Base-by-base conservation (phyloP, 2,797 vertebrate genomes). In the Myotis findleyi region DNA sequence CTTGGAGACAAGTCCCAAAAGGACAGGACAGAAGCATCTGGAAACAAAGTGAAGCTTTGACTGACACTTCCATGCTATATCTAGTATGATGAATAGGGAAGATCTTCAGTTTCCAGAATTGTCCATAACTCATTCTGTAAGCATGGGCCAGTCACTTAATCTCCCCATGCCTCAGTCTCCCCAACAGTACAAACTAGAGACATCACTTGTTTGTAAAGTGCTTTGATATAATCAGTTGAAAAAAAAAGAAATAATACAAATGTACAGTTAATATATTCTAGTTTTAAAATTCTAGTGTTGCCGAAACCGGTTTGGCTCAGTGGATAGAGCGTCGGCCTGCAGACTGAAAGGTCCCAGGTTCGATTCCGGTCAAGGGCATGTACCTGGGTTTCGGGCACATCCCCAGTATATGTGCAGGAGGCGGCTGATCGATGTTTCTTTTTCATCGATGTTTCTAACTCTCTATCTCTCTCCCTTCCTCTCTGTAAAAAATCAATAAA, bases 1-100 rank as follows among this genome's bases (percentile, higher is more conserved):
- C 83, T 93, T 77, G 49, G 92, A 97, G 68, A 57, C 49, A 95
- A 90, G 68, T 55, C 59, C 44, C 47, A 30, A 80, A 87, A 92
- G 30, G 47, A 77, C 2, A 94, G 66, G 44, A 73, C 30, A 44
- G 76, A 90, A 69, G 21, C 41, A 57, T 66, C 38, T 83, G 51
- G 75, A 89, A 89, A 41, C 41, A 81, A 76, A 85, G 49, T 38
- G 41, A 55, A 90, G 71, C 51, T 85, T 41, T 92, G 80, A 57
- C 17, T 47, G 84, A 25, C 44, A 71, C 21, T 49, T 44, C 57
- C 66, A 47, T 49, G 75, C 49, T 51, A 10, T 62, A 77, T 36
- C 47, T 77, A 30, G 25, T 20, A 11, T 25, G 36, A 62, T 57
- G 53, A 73, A 64, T 47, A 93, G 86, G 75, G 55, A 51, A 73